These are phyloP conservation scores for Colaptes auratus DNA, from an alignment of 2,113 vertebrate genomes.

Conservation along the genomic window DNA sequence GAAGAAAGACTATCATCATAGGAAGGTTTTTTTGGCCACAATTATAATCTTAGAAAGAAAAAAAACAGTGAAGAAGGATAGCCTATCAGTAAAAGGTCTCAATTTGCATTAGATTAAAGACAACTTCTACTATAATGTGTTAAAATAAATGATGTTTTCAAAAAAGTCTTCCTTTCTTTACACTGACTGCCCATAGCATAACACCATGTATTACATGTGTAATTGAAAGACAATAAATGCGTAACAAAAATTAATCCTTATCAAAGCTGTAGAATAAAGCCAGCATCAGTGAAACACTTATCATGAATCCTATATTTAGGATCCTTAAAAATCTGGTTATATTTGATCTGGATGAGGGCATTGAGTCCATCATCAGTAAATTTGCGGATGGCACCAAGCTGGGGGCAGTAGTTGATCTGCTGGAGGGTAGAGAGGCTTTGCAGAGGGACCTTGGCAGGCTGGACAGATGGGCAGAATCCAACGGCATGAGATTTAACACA, in stretches of 20 bases:
- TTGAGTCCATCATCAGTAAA: too few species aligned
- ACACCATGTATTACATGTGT: background rate
- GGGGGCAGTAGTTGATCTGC: too few species aligned
- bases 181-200: background rate
- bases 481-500: too few species aligned
- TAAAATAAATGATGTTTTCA: slow-evolving; percentile 41
- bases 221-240: slow-evolving; percentile 50
- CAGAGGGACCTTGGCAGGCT: too few species aligned
- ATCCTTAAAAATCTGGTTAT: slow-evolving; percentile 17
- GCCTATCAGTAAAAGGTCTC: slow-evolving; percentile 45
- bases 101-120: background rate
- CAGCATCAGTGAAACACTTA: slow-evolving; percentile 43
- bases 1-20: background rate
- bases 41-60: slow-evolving; percentile 11
- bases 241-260: slow-evolving; percentile 39
- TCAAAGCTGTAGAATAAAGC: slow-evolving; percentile 24
- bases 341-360: too few species aligned
- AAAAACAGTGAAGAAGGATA: slow-evolving; percentile 60
- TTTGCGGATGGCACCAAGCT: too few species aligned
- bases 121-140: background rate
- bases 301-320: slow-evolving; percentile 26
- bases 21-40: slow-evolving; percentile 36
- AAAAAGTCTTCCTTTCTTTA: slow-evolving; percentile 20
- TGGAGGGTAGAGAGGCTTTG: too few species aligned
- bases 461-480: too few species aligned